Base-by-base conservation (phyloP, 2,113 vertebrate species). In the Patagioenas fasciata region DNA sequence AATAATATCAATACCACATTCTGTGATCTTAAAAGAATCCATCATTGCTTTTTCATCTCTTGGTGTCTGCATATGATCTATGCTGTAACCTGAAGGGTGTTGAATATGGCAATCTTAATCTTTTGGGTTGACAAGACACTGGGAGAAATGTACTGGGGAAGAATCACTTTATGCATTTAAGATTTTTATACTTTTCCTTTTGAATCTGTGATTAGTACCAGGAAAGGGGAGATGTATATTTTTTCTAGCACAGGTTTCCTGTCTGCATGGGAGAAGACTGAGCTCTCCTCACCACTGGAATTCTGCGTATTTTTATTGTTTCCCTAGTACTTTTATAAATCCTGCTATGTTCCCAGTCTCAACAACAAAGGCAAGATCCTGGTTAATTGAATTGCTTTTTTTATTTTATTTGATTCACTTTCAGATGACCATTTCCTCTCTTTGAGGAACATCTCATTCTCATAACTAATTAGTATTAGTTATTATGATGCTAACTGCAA, bases 151-250 rank as follows among this genome's bases (percentile, higher is more conserved):
- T 54, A 40, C 17, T 50, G 31, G 18, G 24, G 60, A 82, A 82
- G 2, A 25, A 26, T 40, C 32, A 47, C 6, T 38, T 70, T 17
- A 36, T 40, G 28, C 1, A 2, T 29, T 18, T 26, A 0, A 9
- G 32, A 65, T 78, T 47, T 65, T 85, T 23, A 6, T 36, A n/a
- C 3, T 40, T 32, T 51, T 74, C 38, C 18, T 60, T 64, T 65
- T 26, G 12, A 65, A 47, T 74, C 44, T 50, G 18, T 60, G 36
- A 16, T 70, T 71, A 67, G 21, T 15, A 32, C 42, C 13, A 2
- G 21, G 32, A 74, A 65, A 24, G 3, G 20, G 24, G 7, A 61
- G 8, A 8, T n/a, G 10, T 57, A 11, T 19, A 12, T 44, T 69
- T 42, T 42, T 62, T 50, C 34, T 48, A 11, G 8, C n/a, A 61